Base-by-base conservation (phyloP, 2,113 vertebrate genomes). In the Cyprinodon tularosa region DNA sequence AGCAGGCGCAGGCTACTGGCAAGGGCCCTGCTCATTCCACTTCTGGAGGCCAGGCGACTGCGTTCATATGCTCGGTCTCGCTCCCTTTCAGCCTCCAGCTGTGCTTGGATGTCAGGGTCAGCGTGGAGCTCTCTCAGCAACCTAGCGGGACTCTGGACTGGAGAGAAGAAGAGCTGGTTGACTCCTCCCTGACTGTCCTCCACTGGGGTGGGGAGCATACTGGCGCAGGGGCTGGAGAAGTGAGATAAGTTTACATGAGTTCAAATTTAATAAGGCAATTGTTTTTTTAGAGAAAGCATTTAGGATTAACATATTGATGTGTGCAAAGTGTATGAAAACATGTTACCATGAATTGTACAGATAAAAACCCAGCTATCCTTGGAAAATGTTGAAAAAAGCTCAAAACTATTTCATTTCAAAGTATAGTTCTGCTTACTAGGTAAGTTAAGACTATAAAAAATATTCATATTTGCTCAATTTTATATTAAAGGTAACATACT, bases 151-250 rank as follows among this genome's bases (percentile, higher is more conserved):
- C 95, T 97, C 88, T 98, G 96, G 11, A 94, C 93, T 1, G 95
- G 93, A 72, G 94, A 96, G 84, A 96, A 96, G 93, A 99, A 99
- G 66, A 99, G 94, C 89, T 96, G 90, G 79, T 98, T 96, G 3
- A 98, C 95, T 14, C 96, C 96, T 70, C 96, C 94, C 68, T 93
- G 92, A 60, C 94, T 90, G 48, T 97, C 96, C 10, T 97, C 96
- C 83, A 97, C 91, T 0, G 98, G 98, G 3, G 97, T 98, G 68
- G 98, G 97, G 53, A 98, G 91, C 93, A 98, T 93, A 83, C 98
- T 99, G 87, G 95, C 94, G 75, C 96, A 97, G n/a, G 98, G 98
- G 92, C 90, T 97, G 82, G 4, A 71, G 65, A 72, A 6, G 53
- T 38, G 45, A 71, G 13, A 70, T 38, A 39, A 60, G 15, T 29